phyloP scores from a whole-genome alignment of 2,888 invertebrate species.

The Allolobophora icterica region DNA sequence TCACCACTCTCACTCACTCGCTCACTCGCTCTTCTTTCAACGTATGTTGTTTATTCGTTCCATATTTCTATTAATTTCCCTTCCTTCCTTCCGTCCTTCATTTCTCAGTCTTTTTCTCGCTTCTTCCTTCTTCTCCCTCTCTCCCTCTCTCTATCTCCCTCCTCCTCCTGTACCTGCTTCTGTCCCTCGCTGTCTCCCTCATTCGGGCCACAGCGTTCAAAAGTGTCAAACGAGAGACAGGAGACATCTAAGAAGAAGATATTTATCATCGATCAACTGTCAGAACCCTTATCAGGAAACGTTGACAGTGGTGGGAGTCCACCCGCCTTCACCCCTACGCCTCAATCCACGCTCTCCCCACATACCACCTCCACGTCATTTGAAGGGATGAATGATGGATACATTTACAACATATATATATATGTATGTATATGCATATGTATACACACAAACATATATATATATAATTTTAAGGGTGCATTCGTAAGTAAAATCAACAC shows the following conservation, averaged over 20 bases:
- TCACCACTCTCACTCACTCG: too few relatives aligned
- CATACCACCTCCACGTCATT: background rate
- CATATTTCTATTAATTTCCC: too few relatives aligned
- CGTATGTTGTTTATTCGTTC: too few relatives aligned
- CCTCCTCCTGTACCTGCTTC: too few relatives aligned
- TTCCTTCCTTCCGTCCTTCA: background rate
- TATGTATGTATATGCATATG: background rate
- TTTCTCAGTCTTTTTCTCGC: background rate
- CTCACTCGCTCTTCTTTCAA: background rate
- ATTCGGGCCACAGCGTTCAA: background rate
- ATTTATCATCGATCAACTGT: slow-evolving; percentile 17
- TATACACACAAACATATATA: background rate
- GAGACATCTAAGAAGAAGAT: background rate
- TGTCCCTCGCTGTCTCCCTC: too few relatives aligned
- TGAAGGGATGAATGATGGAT: too few relatives aligned
- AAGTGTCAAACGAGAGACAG: background rate
- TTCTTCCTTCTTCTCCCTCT: background rate
- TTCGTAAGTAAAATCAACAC: background rate
- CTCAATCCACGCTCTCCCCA: background rate
- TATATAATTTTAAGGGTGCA: background rate
- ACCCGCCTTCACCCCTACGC: background rate
- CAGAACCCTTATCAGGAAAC: background rate
- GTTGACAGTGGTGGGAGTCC: background rate
- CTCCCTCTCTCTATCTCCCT: too few relatives aligned
- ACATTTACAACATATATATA: too few relatives aligned